phyloP scores from a whole-genome alignment of 2,797 vertebrate genomes.

The Poecilia picta region DNA sequence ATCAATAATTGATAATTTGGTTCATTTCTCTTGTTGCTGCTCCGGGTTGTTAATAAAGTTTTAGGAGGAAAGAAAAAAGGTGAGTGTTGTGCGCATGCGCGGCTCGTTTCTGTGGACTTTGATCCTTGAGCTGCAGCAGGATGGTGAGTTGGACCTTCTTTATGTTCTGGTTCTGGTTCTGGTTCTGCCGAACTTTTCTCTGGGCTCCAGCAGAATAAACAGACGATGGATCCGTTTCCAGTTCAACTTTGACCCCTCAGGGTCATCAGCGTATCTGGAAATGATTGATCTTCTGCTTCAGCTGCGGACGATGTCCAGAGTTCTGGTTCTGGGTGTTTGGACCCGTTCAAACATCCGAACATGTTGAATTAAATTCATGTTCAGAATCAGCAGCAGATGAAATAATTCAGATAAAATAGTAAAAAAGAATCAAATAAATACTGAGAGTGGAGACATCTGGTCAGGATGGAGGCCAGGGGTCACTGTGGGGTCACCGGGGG shows the following conservation, averaged over 20 bases:
- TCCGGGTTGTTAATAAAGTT: slow-evolving; percentile 4
- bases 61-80: neutral
- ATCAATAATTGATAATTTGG: neutral
- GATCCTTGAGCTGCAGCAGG: neutral
- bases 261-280: neutral
- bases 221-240: neutral
- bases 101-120: neutral
- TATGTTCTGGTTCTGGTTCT: neutral
- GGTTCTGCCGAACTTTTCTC: neutral
- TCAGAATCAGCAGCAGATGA: neutral
- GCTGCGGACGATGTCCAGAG: neutral
- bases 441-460: too few species aligned
- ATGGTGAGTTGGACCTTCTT: slow-evolving; percentile 48
- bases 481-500: too few species aligned
- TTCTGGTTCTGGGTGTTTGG: neutral
- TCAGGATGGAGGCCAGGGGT: too few species aligned
- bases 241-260: neutral
- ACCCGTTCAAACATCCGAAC: neutral
- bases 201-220: neutral
- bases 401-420: neutral
- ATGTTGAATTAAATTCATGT: neutral
- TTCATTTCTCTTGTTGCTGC: neutral
- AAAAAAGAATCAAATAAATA: neutral
- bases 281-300: neutral
- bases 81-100: slow-evolving; percentile 30